These are phyloP conservation scores for Manis javanica DNA, from an alignment of 2,797 vertebrate genomes.

Conservation along the genomic window DNA sequence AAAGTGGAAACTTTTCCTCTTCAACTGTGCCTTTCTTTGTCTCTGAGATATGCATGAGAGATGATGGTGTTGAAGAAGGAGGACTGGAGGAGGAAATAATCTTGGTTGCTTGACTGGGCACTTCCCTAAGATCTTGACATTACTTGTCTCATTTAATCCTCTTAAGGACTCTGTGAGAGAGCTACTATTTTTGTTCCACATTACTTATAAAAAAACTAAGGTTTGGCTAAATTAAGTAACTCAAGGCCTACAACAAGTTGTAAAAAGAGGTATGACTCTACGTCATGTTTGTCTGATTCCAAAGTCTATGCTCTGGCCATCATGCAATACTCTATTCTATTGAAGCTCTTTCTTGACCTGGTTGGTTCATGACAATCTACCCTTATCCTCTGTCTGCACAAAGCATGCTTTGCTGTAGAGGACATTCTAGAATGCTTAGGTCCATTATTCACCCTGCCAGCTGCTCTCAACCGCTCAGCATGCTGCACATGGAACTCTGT, in stretches of 20 bases:
- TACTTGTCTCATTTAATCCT: conserved; percentile 45
- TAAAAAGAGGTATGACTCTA: background rate
- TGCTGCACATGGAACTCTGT: background rate
- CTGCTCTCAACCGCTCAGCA: background rate
- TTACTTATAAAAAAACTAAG: conserved; percentile 42
- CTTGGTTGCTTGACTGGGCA: background rate
- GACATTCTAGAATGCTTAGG: background rate
- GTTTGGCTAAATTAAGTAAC: conserved; percentile 50
- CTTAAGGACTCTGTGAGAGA: conserved; percentile 21
- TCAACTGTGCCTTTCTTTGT: conserved; percentile 20
- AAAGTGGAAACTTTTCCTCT: conserved; percentile 22
- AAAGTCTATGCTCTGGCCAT: background rate
- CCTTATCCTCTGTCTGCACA: background rate
- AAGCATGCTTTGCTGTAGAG: background rate
- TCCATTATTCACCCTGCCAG: background rate
- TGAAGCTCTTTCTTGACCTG: conserved; percentile 6
- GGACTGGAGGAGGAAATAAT: background rate
- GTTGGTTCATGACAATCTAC: background rate
- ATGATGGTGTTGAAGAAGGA: conserved; percentile 43
- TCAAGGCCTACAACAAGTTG: background rate
- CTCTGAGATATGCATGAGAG: background rate
- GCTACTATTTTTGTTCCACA: background rate
- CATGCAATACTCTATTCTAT: background rate
- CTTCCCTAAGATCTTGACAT: conserved; percentile 51
- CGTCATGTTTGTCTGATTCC: background rate